These are phyloP conservation scores for Bicyclus anynana DNA, from an alignment of 1,140 invertebrate genomes.

Conservation along the genomic window DNA sequence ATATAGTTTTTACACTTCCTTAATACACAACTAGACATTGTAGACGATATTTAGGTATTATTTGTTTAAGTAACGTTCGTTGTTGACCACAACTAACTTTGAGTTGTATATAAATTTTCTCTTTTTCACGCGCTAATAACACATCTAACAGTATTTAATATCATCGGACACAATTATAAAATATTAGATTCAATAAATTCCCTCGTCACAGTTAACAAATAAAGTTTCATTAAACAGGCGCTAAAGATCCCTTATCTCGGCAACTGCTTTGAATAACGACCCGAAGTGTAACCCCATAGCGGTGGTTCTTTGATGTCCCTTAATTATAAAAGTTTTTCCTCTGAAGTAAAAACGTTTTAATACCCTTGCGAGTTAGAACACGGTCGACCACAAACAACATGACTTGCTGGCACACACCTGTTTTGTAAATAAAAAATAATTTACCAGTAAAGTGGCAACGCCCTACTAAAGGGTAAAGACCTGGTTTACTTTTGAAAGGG, in stretches of 20 bases:
- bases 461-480: conserved; percentile 2
- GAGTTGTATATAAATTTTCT: too few relatives aligned
- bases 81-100: too few relatives aligned
- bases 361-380: conserved; percentile 34
- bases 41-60: too few relatives aligned
- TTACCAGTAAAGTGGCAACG: conserved; percentile 5
- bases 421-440: conserved; percentile 28
- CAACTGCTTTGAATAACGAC: conserved; percentile 66
- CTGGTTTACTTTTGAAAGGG: conserved; percentile 10
- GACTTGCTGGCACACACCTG: conserved; percentile 31
- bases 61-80: too few relatives aligned
- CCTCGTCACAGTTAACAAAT: conserved; percentile 57
- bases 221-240: conserved; percentile 61
- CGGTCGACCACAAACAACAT: conserved; percentile 32
- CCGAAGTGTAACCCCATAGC: conserved; percentile 68
- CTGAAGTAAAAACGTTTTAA: conserved; percentile 59
- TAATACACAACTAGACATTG: too few relatives aligned
- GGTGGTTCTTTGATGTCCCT: conserved; percentile 69
- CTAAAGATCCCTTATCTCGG: conserved; percentile 67
- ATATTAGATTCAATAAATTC: conserved; percentile 36
- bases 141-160: too few relatives aligned
- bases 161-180: too few relatives aligned
- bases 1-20: too few relatives aligned
- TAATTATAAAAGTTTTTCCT: conserved; percentile 74
- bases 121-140: too few relatives aligned